A percentile compares a stretch with the other conserved stretches of the same genome.
These are phyloP conservation scores for Drosophila bunnanda DNA, from an alignment of 2,888 invertebrate species.

Conservation along the genomic window DNA sequence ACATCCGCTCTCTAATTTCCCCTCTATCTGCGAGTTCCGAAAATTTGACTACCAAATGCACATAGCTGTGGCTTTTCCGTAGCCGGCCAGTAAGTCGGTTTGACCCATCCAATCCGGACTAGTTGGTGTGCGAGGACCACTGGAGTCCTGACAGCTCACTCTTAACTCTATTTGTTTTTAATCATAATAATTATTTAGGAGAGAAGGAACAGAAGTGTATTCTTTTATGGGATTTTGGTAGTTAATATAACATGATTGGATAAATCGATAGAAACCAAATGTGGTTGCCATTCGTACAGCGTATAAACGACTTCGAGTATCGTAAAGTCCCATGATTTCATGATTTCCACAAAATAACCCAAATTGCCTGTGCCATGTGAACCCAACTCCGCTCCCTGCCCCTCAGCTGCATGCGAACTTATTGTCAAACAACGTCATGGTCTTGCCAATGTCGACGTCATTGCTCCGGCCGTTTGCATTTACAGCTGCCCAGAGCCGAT, in stretches of 20 bases:
- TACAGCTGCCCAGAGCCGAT: conserved; percentile 57
- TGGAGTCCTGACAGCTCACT: not conserved
- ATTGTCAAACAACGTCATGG: conserved; percentile 59
- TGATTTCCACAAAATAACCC: conserved; percentile 15
- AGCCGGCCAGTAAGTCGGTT: not conserved
- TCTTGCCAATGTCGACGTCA: conserved; percentile 59
- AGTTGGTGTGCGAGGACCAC: not conserved
- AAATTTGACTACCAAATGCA: conserved; percentile 73
- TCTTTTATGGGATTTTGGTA: not conserved
- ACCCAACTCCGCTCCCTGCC: not conserved
- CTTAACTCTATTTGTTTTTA: not conserved
- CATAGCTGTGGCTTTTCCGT: conserved; percentile 44
- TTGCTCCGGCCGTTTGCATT: conserved; percentile 68
- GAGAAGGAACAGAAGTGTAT: not conserved
- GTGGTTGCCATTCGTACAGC: not conserved
- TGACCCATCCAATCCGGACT: not conserved
- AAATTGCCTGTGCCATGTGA: conserved; percentile 9
- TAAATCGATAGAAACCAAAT: not conserved
- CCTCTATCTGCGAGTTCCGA: conserved; percentile 13
- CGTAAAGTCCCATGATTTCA: conserved; percentile 12
- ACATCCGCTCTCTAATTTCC: conserved; percentile 5
- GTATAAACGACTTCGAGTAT: not conserved
- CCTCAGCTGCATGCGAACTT: conserved; percentile 26
- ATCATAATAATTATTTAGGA: not conserved
- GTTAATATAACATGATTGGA: not conserved